phyloP scores from a whole-genome alignment of 2,888 invertebrate genomes.

The Mechanitis mazaeus region DNA sequence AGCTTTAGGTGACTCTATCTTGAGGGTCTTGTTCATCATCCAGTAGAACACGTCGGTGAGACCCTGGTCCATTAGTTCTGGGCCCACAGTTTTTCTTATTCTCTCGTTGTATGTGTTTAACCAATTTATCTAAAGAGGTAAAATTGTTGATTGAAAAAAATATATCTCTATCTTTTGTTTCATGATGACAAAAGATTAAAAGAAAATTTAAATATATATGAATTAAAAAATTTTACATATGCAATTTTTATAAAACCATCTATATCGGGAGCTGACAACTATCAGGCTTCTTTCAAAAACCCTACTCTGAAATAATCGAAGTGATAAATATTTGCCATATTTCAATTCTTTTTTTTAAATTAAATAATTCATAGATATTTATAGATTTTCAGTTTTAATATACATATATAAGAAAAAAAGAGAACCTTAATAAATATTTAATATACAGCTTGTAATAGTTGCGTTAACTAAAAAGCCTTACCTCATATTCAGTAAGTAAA shows the following conservation, averaged over 20 bases:
- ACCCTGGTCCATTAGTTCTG: constrained; percentile 82
- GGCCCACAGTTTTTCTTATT: constrained; percentile 83
- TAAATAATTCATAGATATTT: too few species aligned
- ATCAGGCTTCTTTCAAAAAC: too few species aligned
- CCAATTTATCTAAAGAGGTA: constrained; percentile 81
- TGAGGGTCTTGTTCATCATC: constrained; percentile 89
- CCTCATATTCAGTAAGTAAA: constrained; percentile 87
- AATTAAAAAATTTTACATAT: too few species aligned
- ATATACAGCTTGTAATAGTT: background rate
- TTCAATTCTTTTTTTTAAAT: too few species aligned
- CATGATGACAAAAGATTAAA: too few species aligned
- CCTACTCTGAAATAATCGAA: too few species aligned
- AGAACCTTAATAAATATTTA: background rate
- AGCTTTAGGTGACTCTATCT: constrained; percentile 66
- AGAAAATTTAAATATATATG: too few species aligned
- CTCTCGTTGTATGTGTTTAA: constrained; percentile 86
- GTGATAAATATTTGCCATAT: too few species aligned
- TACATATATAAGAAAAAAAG: background rate
- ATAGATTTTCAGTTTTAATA: background rate
- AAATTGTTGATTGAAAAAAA: background rate
- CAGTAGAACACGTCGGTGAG: constrained; percentile 85
- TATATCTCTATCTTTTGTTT: too few species aligned
- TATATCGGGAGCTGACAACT: too few species aligned
- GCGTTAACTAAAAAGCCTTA: constrained; percentile 48
- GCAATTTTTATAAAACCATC: too few species aligned